Evolutionary conservation across 2,888 invertebrate genomes (phyloP).

Genomic region (Platycheirus rosarum): DNA sequence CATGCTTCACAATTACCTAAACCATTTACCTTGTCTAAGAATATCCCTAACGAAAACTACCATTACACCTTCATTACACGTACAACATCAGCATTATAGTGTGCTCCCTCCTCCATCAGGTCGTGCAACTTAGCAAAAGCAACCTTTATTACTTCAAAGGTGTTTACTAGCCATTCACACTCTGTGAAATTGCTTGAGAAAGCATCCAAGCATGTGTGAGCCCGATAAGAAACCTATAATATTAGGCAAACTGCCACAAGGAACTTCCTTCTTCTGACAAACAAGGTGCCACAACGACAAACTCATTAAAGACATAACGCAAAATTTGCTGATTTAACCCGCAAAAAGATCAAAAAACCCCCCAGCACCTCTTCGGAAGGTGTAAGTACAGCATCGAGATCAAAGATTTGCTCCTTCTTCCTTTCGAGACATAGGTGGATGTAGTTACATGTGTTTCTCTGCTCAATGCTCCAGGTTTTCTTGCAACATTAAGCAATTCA

Average conservation of each 20-base stretch:
- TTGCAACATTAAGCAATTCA: conserved; percentile 74
- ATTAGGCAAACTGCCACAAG: conserved; percentile 17
- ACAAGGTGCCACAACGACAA: conserved; percentile 67
- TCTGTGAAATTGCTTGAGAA: conserved; percentile 70
- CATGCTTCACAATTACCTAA: not conserved
- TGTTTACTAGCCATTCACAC: conserved; percentile 70
- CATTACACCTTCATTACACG: conserved; percentile 37
- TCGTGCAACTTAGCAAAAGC: conserved; percentile 11
- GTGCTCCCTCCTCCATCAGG: not conserved
- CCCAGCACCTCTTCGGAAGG: conserved; percentile 22
- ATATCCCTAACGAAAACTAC: conserved; percentile 14
- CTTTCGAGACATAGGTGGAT: conserved; percentile 7
- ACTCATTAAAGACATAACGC: conserved; percentile 72
- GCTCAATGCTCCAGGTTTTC: conserved; percentile 64
- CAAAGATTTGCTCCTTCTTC: conserved; percentile 56
- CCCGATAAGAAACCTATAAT: conserved; percentile 54
- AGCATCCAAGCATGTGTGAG: conserved; percentile 71
- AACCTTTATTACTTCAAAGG: conserved; percentile 74
- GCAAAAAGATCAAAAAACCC: not conserved
- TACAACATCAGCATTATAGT: conserved; percentile 10
- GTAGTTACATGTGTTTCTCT: conserved; percentile 56
- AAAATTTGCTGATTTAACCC: conserved; percentile 68
- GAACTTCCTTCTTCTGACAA: conserved; percentile 49
- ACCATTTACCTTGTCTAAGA: conserved; percentile 21
- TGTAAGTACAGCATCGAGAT: conserved; percentile 53